Evolutionary conservation across 1,140 invertebrate genomes (phyloP), one percentile per base, ranked within the genome.

Genomic region (Brachionus sp.): DNA sequence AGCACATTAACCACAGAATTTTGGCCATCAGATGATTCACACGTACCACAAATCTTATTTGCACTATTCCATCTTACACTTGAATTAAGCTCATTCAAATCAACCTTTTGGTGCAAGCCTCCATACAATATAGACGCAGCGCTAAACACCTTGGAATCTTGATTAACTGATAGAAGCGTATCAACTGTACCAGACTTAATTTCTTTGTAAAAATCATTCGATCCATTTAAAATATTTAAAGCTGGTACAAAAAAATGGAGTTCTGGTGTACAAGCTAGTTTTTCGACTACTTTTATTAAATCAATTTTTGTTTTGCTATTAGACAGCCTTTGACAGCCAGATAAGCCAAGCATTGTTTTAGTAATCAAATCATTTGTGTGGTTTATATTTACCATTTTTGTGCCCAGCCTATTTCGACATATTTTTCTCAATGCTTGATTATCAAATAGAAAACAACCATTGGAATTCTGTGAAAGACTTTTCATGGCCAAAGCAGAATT

Each of bases 301-400:
- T 57, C 50, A 57, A 19, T 57, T 23, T 23, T 57, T 7, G 50
- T 19, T 1, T 57, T 23, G 19, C 50, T 57, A 57, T 66, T 66
- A 35, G 25, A 37, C 3, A 66, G 33, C 33, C 64, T 33, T 37
- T 66, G 25, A 37, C 64, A 66, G 3, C 25, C 29, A 33, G 25
- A 33, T 37, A 66, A 66, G n/a, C 64, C 64, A 37, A 66, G 64
- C 25, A 66, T 66, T 12, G 64, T 35, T 33, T 16, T 29, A 5
- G 64, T 29, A 33, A 66, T 66, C 29, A 66, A 66, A 1, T 66
- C 64, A 66, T 66, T 66, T 37, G 64, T 33, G n/a, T 66, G 64
- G 33, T 66, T 33, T 37, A 66, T 66, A 13, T 37, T 66, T 13
- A 33, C 64, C 4, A 16, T 3, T 37, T 37, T 33, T 23, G 13